Percentiles rank a stretch among this genome's conserved stretches.
Conservation (phyloP, 2,888 invertebrate species). For the Eupsilia transversa region DNA sequence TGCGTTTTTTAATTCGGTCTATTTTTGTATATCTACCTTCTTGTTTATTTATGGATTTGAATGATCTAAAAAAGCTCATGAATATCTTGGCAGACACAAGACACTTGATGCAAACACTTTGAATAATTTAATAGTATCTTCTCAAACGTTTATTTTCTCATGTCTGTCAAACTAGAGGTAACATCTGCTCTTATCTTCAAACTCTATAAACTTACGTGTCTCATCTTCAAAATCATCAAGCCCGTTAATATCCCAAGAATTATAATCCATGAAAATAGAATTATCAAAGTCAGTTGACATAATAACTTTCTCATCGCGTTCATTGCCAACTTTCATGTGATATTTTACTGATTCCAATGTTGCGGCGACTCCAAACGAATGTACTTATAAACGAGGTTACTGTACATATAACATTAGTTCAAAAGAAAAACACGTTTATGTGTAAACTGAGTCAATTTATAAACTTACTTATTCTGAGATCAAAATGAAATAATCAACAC, state of each 20-base stretch:
- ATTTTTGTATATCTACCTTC: constrained; percentile 29
- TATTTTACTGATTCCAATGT: constrained; percentile 54
- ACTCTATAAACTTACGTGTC: constrained; percentile 5
- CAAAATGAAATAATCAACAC: constrained; percentile 26
- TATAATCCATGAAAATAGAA: constrained; percentile 54
- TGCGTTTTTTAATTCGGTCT: constrained; percentile 26
- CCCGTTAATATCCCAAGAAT: constrained; percentile 26
- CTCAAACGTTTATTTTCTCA: neutral
- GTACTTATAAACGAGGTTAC: constrained; percentile 41
- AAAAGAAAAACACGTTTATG: constrained; percentile 35
- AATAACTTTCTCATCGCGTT: constrained; percentile 58
- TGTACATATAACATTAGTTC: constrained; percentile 42
- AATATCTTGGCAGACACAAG: constrained; percentile 9
- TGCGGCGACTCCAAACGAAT: constrained; percentile 21
- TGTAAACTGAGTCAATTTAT: constrained; percentile 34
- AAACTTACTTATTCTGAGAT: constrained; percentile 32
- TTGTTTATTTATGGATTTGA: constrained; percentile 40
- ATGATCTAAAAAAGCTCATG: constrained; percentile 14
- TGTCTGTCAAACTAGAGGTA: constrained; percentile 13
- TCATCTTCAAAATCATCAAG: constrained; percentile 16
- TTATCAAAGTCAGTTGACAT: constrained; percentile 50
- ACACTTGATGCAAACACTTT: neutral
- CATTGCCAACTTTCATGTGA: constrained; percentile 58
- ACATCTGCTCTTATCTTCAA: neutral
- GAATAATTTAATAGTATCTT: constrained; percentile 2